Percentiles rank a stretch among this genome's conserved stretches.
Conservation (phyloP, 2,888 invertebrate genomes). For the Desoria tigrina region DNA sequence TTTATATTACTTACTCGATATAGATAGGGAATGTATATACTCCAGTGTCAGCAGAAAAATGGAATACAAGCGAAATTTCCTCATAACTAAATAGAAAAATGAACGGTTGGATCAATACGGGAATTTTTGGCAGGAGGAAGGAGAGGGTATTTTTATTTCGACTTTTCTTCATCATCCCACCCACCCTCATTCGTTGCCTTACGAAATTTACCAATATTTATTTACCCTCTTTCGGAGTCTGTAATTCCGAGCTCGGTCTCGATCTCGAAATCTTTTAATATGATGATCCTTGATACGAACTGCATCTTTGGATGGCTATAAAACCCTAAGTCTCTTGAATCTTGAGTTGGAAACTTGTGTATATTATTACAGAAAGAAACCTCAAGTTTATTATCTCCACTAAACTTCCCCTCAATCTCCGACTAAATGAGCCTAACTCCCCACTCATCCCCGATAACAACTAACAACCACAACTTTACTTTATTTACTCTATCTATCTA, state of each 20-base stretch:
- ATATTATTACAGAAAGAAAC: too few relatives aligned
- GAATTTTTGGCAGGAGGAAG: too few relatives aligned
- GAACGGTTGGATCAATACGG: too few relatives aligned
- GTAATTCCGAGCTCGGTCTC: background rate
- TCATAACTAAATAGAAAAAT: too few relatives aligned
- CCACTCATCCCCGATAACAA: background rate
- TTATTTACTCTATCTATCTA: background rate
- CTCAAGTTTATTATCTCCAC: background rate
- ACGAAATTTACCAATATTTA: background rate
- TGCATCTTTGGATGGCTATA: background rate
- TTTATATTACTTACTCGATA: too few relatives aligned
- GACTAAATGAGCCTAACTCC: constrained; percentile 6
- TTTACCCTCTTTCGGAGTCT: background rate
- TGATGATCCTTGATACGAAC: background rate
- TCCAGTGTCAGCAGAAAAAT: too few relatives aligned
- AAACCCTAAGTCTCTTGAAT: background rate
- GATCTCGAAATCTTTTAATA: background rate
- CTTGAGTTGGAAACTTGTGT: constrained; percentile 7
- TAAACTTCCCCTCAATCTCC: background rate
- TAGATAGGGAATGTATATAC: too few relatives aligned
- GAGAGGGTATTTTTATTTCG: too few relatives aligned
- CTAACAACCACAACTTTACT: background rate
- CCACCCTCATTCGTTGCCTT: too few relatives aligned
- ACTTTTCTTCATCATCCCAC: too few relatives aligned
- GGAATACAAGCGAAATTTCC: too few relatives aligned